Percentiles rank a stretch among this genome's conserved stretches.
Conservation (phyloP, 2,797 vertebrate genomes). For the Capromys pilorides region DNA sequence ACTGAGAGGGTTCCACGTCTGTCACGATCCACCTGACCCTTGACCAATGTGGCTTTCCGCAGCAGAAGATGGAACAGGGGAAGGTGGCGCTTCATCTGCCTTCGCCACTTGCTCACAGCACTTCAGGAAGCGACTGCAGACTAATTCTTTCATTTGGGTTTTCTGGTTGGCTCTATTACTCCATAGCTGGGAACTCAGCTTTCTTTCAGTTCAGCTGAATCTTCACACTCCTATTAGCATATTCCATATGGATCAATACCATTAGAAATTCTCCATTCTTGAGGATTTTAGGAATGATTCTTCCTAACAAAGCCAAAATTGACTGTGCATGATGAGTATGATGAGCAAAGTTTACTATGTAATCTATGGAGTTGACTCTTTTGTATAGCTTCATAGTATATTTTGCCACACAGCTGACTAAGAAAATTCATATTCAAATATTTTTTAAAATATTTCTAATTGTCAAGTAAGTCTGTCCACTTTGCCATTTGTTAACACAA, state of each 20-base stretch:
- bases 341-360: neutral
- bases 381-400: constrained; percentile 3
- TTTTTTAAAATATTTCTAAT: neutral
- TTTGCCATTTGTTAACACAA: neutral
- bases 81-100: neutral
- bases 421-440: neutral
- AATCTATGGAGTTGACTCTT: neutral
- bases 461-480: neutral
- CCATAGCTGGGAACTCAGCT: neutral
- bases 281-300: neutral
- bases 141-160: neutral
- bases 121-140: neutral
- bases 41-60: neutral
- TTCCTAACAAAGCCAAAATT: neutral
- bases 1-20: neutral
- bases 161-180: neutral
- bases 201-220: neutral
- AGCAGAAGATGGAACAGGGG: neutral
- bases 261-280: constrained; percentile 12
- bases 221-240: neutral
- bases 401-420: neutral
- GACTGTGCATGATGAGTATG: neutral
- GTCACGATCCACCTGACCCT: neutral
- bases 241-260: neutral
- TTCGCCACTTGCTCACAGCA: neutral